These are phyloP conservation scores for Acanthopagrus latus DNA, from an alignment of 2,797 vertebrate genomes.

Conservation along the genomic window DNA sequence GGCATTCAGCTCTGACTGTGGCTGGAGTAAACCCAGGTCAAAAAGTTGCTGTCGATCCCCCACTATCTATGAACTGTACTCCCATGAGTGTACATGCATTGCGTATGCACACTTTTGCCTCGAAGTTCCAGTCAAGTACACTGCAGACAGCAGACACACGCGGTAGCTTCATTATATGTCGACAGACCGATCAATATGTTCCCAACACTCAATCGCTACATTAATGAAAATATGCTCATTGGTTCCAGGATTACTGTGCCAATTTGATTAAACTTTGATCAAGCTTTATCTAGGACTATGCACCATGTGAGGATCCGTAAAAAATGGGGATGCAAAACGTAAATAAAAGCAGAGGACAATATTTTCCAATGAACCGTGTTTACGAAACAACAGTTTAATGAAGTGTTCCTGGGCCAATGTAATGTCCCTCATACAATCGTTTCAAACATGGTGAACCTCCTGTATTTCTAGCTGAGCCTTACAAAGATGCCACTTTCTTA, in stretches of 20 bases:
- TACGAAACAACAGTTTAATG: too few relatives aligned
- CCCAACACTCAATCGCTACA: neutral
- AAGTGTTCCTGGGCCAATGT: too few relatives aligned
- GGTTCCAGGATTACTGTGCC: neutral
- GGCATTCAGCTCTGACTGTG: neutral
- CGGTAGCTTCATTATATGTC: neutral
- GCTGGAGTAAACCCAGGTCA: neutral
- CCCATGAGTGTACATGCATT: neutral
- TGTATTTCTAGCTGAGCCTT: too few relatives aligned
- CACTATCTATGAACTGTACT: neutral
- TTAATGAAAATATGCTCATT: neutral
- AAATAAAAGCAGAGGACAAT: too few relatives aligned
- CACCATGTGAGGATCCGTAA: neutral
- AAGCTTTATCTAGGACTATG: neutral
- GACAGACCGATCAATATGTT: neutral
- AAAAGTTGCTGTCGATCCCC: neutral
- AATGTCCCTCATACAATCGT: too few relatives aligned
- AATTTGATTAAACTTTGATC: neutral
- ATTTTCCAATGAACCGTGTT: too few relatives aligned
- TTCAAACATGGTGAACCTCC: too few relatives aligned
- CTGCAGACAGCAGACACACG: neutral
- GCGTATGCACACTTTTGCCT: neutral
- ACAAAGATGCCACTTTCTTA: too few relatives aligned
- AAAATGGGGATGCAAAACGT: too few relatives aligned
- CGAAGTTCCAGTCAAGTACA: neutral